Base-by-base conservation (phyloP, 2,888 invertebrate species). In the Monoplex corrugatus region DNA sequence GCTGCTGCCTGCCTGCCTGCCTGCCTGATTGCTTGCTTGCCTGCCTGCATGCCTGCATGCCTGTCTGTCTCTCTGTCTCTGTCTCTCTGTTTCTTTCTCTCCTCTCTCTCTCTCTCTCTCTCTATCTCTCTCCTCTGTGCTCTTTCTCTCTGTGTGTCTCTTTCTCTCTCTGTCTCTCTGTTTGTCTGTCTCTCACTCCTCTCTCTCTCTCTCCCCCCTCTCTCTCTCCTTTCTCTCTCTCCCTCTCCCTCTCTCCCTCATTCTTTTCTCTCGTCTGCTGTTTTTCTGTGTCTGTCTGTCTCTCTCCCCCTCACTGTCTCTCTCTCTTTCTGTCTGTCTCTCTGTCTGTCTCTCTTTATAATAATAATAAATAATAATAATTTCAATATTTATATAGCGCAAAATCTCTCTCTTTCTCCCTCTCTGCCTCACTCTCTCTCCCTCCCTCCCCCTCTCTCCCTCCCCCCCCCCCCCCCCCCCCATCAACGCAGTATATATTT, bases 281-380 rank as follows among this genome's bases (percentile, higher is more conserved):
- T n/a, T n/a, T n/a, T n/a, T n/a, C n/a, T n/a, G n/a, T n/a, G n/a
- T 86, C 50, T 86, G 35, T 86, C 50, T 86, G 32, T 86, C 50
- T 86, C 50, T 68, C 50, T 86, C 50, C 38, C 19, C 43, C 35
- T 83, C 35, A 40, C 35, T 83, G 43, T 83, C 35, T 83, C 10
- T 83, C 35, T 83, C 35, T 83, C 35, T n/a, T n/a, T n/a, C n/a
- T n/a, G 1, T 68, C 68, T 68, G 1, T 68, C 68, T 68, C 19
- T 68, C 68, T 68, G 28, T 68, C 68, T 68, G 28, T 68, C 68
- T 68, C 2, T 68, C 68, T 68, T 2, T 68, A 23, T 68, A n/a
- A n/a, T n/a, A n/a, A n/a, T n/a, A n/a, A n/a, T n/a, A n/a, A n/a
- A n/a, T n/a, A n/a, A n/a, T n/a, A n/a, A n/a, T n/a, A n/a, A n/a